phyloP scores from a whole-genome alignment of 2,888 invertebrate species.

The Seira musarum region DNA sequence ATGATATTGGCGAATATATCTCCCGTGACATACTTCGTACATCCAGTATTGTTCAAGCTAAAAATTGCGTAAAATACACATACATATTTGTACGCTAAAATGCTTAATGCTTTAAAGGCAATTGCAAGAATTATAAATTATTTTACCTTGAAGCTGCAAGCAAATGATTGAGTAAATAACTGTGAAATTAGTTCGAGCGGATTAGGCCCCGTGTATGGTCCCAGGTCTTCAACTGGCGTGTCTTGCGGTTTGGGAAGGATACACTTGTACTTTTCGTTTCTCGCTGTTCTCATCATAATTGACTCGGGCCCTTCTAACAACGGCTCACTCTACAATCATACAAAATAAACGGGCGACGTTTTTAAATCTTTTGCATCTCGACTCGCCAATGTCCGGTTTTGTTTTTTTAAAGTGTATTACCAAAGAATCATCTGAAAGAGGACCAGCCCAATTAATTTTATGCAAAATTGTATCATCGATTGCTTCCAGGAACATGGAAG shows the following conservation, averaged over 20 bases:
- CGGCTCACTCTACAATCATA: conserved; percentile 20
- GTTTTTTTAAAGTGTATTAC: conserved; percentile 27
- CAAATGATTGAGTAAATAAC: conserved; percentile 80
- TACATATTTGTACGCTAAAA: too few relatives aligned
- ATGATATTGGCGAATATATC: conserved; percentile 93
- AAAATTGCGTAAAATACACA: conserved; percentile 12
- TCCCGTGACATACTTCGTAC: conserved; percentile 96
- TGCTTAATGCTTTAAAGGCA: too few relatives aligned
- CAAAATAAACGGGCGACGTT: too few relatives aligned
- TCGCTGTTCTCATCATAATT: conserved; percentile 81
- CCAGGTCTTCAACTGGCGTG: conserved; percentile 73
- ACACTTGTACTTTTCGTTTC: conserved; percentile 89
- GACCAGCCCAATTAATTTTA: conserved; percentile 85
- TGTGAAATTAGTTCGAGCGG: conserved; percentile 85
- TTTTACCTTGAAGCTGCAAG: conserved; percentile 84
- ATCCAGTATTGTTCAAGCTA: conserved; percentile 94
- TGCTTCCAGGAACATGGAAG: conserved; percentile 77
- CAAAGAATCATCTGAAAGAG: conserved; percentile 66
- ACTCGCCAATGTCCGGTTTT: neutral
- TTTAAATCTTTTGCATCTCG: neutral
- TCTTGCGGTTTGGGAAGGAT: conserved; percentile 79
- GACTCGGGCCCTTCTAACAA: conserved; percentile 73
- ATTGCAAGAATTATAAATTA: too few relatives aligned
- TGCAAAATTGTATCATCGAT: conserved; percentile 88
- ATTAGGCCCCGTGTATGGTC: conserved; percentile 81